phyloP scores from a whole-genome alignment of 2,113 vertebrate genomes.

The Spheniscus mendiculus region DNA sequence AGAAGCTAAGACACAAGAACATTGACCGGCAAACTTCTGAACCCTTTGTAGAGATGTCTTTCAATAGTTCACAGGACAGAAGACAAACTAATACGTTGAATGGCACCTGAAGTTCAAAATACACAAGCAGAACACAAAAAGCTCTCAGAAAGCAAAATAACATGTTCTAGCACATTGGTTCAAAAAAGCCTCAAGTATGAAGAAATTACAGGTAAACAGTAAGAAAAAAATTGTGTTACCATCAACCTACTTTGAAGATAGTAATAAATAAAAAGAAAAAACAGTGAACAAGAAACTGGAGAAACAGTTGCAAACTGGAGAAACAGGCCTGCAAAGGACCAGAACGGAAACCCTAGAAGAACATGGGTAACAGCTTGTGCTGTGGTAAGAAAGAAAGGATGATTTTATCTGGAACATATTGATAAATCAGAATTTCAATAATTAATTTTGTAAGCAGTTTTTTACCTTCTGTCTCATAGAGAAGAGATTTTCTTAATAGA shows the following conservation, averaged over 20 bases:
- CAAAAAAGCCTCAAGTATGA: not conserved
- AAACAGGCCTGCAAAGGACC: not conserved
- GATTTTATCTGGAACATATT: not conserved
- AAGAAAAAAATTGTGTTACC: not conserved
- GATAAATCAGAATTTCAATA: not conserved
- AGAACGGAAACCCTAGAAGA: not conserved
- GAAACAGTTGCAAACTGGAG: not conserved
- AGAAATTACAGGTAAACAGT: not conserved
- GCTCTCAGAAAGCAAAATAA: not conserved
- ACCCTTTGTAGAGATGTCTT: not conserved
- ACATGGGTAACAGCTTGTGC: rapidly evolving
- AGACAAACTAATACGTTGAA: not conserved
- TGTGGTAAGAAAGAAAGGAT: not conserved
- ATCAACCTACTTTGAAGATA: not conserved
- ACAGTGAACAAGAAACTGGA: not conserved
- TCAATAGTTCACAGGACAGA: not conserved
- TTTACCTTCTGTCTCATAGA: not conserved
- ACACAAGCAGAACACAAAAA: rapidly evolving
- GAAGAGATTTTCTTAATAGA: not conserved
- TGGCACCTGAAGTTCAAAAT: not conserved
- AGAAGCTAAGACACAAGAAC: not conserved
- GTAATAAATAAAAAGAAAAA: not conserved
- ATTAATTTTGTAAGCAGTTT: not conserved
- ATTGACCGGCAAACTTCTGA: not conserved
- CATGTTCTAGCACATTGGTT: not conserved